Evolutionary conservation across 2,797 vertebrate genomes (phyloP).

Genomic region (Ctenosaura bakeri): DNA sequence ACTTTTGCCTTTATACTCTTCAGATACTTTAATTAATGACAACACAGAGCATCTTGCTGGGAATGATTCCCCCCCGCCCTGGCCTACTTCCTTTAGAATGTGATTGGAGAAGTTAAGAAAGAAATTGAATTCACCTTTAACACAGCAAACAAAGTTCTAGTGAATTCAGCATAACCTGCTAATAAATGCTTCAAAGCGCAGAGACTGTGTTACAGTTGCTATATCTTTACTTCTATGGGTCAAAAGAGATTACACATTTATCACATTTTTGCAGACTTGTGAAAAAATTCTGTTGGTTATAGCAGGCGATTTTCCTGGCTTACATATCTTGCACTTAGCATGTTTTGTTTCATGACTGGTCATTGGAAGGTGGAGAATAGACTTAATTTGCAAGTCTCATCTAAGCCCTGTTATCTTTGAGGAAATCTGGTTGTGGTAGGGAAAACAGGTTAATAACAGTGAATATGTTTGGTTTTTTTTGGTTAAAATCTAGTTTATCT

Average conservation of each 20-base stretch:
- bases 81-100: neutral
- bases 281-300: no score
- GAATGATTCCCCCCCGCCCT: neutral
- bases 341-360: no score
- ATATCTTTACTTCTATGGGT: neutral
- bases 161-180: neutral
- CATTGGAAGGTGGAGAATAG: no score
- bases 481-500: no score
- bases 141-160: constrained; percentile 8
- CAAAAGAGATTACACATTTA: neutral
- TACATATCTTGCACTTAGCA: no score
- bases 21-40: constrained; percentile 16
- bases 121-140: constrained; percentile 12
- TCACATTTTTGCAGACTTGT: no score
- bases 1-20: constrained; percentile 24
- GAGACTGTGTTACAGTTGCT: neutral
- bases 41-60: constrained; percentile 31
- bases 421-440: no score
- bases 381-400: no score
- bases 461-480: no score
- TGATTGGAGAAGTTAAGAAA: constrained; percentile 4
- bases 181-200: neutral
- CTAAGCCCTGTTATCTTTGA: no score
- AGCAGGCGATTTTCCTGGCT: no score
- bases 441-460: no score